A percentile compares a stretch with the other conserved stretches of the same genome.
Evolutionary conservation across 2,888 invertebrate genomes (phyloP).

Genomic region (Acleris emargana): DNA sequence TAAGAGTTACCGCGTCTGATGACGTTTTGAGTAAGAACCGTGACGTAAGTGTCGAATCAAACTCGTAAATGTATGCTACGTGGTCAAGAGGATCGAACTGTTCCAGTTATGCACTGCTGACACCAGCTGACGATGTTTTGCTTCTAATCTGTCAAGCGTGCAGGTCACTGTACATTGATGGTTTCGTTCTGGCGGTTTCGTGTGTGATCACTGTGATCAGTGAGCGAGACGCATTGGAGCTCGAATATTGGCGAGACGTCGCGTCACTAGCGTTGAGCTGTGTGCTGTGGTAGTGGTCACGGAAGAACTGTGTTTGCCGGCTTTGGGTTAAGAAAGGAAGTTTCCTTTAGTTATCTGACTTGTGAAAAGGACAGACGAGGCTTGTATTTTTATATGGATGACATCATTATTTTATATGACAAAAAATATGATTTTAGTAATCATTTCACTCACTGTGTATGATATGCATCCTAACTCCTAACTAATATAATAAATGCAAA

Average conservation of each 20-base stretch:
- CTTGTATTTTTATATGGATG: no score
- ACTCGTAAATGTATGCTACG: conserved; percentile 8
- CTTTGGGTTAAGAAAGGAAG: no score
- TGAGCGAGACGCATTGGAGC: conserved; percentile 25
- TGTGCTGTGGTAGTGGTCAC: no score
- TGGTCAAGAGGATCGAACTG: conserved; percentile 14
- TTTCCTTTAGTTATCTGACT: no score
- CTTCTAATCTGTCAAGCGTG: conserved; percentile 31
- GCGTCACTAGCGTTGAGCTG: no score
- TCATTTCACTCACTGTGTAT: no score
- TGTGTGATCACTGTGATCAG: conserved; percentile 23
- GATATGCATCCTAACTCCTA: no score
- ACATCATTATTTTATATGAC: no score
- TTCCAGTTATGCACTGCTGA: conserved; percentile 35
- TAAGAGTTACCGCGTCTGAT: neutral
- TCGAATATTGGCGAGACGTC: conserved; percentile 3
- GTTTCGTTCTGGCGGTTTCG: conserved; percentile 9
- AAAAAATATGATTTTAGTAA: no score
- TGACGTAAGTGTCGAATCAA: neutral
- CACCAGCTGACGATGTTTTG: conserved; percentile 32
- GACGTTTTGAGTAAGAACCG: neutral
- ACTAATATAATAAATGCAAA: no score
- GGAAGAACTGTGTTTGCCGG: no score
- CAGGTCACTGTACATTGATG: conserved; percentile 35
- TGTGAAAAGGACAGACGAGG: no score